Base-by-base conservation (phyloP, 2,797 vertebrate species). In the Selene dorsalis region DNA sequence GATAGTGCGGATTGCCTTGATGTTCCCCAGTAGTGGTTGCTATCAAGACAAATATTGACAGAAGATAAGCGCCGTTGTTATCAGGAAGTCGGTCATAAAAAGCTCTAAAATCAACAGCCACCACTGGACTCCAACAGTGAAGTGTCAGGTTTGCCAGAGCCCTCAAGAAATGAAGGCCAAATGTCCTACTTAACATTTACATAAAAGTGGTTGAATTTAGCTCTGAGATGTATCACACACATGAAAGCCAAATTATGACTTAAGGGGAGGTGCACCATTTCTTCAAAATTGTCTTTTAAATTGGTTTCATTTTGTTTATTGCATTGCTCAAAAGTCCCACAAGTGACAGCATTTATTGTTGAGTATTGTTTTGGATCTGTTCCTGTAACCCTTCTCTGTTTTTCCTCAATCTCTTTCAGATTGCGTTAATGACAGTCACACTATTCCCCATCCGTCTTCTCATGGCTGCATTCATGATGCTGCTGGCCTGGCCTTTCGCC, bases 401-500 rank as follows among this genome's bases (percentile, higher is more conserved):
- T 47, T 41, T 57, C 24, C 7, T 68, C n/a, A 22, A 18, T 91
- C 39, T 87, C 87, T 93, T 92, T 1, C 95, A 99, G 98, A 95
- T 99, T 79, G 95, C 94, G 12, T 85, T 98, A 88, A 97, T 99
- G 98, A 97, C 97, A 8, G 91, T 99, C 93, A 99, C 98, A 0
- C 91, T 99, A 41, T 99, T 99, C 89, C 98, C 98, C 8, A 88
- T 99, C 84, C 96, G 98, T 68, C 96, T 99, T 24, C 94, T 98
- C 81, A 92, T 97, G 3, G 97, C 97, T 28, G 96, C 96, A 57
- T 97, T 97, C 90, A 97, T 98, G 98, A 99, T 99, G 98, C 92
- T 99, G 76, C 91, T 99, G 86, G 98, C 97, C 75, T 99, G 98
- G 98, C 97, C 97, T 74, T 96, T 99, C 74, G 97, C 97, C 0